phyloP scores from a whole-genome alignment of 2,888 invertebrate genomes.

The Daptonema setosum region DNA sequence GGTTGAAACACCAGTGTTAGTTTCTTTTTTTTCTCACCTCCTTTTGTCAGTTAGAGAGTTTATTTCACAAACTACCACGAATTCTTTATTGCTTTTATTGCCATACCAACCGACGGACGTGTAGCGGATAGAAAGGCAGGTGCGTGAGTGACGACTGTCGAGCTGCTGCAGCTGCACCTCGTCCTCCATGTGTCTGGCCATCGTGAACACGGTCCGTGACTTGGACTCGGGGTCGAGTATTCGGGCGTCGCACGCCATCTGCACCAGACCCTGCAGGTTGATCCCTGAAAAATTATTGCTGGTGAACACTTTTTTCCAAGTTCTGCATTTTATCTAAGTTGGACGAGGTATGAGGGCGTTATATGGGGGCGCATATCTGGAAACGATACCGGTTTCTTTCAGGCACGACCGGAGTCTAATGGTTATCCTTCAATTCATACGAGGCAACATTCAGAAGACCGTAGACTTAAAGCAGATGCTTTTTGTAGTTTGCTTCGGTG shows the following conservation, averaged over 20 bases:
- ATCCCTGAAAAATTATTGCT: slow-evolving; percentile 17
- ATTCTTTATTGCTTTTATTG: background rate
- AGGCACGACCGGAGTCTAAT: too few relatives aligned
- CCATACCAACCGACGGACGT: background rate
- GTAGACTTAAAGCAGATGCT: too few relatives aligned
- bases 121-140: background rate
- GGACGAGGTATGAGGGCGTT: too few relatives aligned
- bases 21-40: too few relatives aligned
- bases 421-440: too few relatives aligned
- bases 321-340: too few relatives aligned
- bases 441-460: too few relatives aligned
- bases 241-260: slow-evolving; percentile 27
- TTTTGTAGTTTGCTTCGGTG: too few relatives aligned
- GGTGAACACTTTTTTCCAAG: too few relatives aligned
- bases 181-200: slow-evolving; percentile 28
- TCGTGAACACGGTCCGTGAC: slow-evolving; percentile 25
- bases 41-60: background rate
- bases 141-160: background rate
- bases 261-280: slow-evolving; percentile 26
- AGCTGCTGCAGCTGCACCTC: slow-evolving; percentile 18
- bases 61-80: background rate
- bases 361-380: too few relatives aligned
- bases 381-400: too few relatives aligned
- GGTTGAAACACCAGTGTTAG: too few relatives aligned
- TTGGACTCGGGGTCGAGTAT: slow-evolving; percentile 26